Evolutionary conservation across 64 coral and sea anemone species (phyloP).

Genomic region (Platygyra sinensis): DNA sequence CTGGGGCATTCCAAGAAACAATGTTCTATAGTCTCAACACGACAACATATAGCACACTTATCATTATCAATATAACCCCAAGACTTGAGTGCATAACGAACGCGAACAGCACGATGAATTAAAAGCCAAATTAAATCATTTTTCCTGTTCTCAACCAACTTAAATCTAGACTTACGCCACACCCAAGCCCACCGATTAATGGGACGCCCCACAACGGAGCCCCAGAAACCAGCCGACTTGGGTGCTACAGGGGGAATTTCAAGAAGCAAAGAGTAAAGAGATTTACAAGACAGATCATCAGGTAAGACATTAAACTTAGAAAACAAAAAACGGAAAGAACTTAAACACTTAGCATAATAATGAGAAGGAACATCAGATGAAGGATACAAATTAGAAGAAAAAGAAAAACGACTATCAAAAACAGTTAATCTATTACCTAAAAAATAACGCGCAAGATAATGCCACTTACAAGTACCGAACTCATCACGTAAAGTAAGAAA

Average conservation of each 20-base stretch:
- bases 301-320: neutral
- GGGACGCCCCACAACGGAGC: neutral
- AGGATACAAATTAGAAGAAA: neutral
- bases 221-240: neutral
- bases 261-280: neutral
- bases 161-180: neutral
- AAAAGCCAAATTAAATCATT: conserved; percentile 10
- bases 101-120: neutral
- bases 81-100: neutral
- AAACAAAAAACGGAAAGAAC: neutral
- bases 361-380: neutral
- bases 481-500: neutral
- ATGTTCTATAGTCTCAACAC: neutral
- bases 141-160: neutral
- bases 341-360: neutral
- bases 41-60: neutral
- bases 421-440: neutral
- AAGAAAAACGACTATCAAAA: neutral
- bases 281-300: neutral
- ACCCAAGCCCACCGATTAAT: conserved; percentile 1
- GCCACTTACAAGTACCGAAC: neutral
- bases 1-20: conserved; percentile 25
- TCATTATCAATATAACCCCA: neutral
- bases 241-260: neutral
- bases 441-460: neutral